Evolutionary conservation across 2,888 invertebrate species (phyloP).

Genomic region (Lasioglossum marginatum): DNA sequence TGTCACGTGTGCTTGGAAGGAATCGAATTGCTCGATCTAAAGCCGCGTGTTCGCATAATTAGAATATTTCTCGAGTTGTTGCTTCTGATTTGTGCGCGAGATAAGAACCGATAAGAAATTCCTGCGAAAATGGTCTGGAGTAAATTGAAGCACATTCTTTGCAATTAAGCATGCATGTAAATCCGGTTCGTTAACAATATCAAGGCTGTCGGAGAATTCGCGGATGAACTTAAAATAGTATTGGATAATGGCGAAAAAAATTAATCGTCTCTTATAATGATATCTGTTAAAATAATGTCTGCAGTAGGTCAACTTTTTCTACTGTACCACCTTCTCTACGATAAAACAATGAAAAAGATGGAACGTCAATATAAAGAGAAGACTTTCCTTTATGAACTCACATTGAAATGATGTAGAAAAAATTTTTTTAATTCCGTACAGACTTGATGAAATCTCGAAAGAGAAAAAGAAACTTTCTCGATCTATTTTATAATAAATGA

Average conservation of each 20-base stretch:
- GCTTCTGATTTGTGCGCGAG: neutral
- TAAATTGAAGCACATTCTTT: neutral
- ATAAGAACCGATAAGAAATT: neutral
- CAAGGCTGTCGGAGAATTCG: too few relatives aligned
- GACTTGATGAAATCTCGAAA: neutral
- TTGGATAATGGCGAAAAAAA: neutral
- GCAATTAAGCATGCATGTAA: neutral
- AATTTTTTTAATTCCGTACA: neutral
- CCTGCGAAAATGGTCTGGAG: neutral
- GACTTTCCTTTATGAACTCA: neutral
- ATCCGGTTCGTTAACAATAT: neutral
- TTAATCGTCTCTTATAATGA: neutral
- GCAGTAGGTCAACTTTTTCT: neutral
- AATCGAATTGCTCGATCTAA: neutral
- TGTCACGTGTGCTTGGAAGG: neutral
- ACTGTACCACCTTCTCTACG: neutral
- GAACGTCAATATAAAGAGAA: neutral
- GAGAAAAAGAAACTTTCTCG: neutral
- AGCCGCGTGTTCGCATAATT: neutral
- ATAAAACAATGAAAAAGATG: neutral
- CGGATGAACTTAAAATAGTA: neutral
- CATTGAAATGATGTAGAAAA: neutral
- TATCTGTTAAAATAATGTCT: neutral
- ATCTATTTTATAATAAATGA: neutral
- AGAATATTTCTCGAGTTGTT: neutral